Conservation (phyloP, 2,888 invertebrate species). For the Hirtodrosophila duncani region DNA sequence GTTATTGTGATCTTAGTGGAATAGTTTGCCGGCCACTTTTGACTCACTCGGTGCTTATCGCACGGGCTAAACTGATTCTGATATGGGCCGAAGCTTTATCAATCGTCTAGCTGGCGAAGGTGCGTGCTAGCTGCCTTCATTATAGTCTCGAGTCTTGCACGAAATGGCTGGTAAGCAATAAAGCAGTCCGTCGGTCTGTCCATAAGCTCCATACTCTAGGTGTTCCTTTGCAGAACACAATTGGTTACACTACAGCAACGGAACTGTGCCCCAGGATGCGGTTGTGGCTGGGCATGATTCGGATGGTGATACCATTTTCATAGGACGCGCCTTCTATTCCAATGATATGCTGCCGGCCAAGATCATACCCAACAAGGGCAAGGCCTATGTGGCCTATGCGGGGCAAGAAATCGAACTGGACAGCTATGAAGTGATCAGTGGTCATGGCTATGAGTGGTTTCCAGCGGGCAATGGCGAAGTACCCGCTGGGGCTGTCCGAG, state of each 20-base stretch:
- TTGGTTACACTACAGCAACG: conserved; percentile 78
- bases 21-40: too few relatives aligned
- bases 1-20: conserved; percentile 12
- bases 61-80: conserved; percentile 21
- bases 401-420: conserved; percentile 83
- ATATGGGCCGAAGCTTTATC: conserved; percentile 4
- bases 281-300: conserved; percentile 83
- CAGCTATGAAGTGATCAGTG: conserved; percentile 83
- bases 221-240: conserved; percentile 71
- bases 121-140: conserved; percentile 14
- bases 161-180: conserved; percentile 53
- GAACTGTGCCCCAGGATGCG: conserved; percentile 74
- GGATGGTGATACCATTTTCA: conserved; percentile 86
- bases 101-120: too few relatives aligned
- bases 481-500: conserved; percentile 83
- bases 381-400: conserved; percentile 82
- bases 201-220: neutral
- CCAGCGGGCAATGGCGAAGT: conserved; percentile 81
- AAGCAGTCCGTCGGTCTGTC: neutral
- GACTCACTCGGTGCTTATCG: conserved; percentile 7
- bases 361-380: conserved; percentile 81
- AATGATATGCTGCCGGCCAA: conserved; percentile 83
- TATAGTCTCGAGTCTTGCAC: conserved; percentile 20
- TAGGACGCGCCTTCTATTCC: conserved; percentile 84
- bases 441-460: conserved; percentile 83